Conservation (phyloP, 2,888 invertebrate species). For the Lithophane leautieri region DNA sequence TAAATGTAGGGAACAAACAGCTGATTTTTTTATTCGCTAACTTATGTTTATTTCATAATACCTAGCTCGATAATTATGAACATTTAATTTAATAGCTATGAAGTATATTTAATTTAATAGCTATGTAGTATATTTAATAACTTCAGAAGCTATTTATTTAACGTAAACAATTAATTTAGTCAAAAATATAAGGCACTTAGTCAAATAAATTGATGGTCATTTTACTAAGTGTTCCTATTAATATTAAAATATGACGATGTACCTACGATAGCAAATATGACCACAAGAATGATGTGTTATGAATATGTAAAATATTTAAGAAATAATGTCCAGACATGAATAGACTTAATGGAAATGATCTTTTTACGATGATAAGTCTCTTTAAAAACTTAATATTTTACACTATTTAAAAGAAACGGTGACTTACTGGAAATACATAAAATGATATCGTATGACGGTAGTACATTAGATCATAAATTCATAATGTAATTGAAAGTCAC, state of each 20-base stretch:
- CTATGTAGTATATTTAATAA: constrained; percentile 36
- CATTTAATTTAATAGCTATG: constrained; percentile 25
- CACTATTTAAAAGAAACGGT: background rate
- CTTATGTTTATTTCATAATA: background rate
- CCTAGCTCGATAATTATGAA: constrained; percentile 5
- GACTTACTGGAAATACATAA: background rate
- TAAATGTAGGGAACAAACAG: too few relatives aligned
- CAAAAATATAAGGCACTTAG: constrained; percentile 36
- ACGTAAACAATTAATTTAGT: constrained; percentile 28
- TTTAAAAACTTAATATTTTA: constrained; percentile 2
- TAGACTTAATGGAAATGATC: constrained; percentile 4
- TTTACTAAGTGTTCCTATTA: constrained; percentile 22
- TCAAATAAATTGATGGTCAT: constrained; percentile 43
- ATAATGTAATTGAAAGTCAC: background rate
- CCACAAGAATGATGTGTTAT: constrained; percentile 19
- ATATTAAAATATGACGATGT: constrained; percentile 44
- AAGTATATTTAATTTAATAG: constrained; percentile 39
- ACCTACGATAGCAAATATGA: constrained; percentile 28
- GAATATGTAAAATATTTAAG: constrained; percentile 32
- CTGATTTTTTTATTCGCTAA: background rate
- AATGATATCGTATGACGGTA: background rate
- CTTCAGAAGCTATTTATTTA: constrained; percentile 42
- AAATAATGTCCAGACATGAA: constrained; percentile 10
- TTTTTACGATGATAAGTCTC: constrained; percentile 4
- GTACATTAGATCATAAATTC: background rate